Conservation (phyloP, 1,140 invertebrate genomes). For the Procambarus clarkii region DNA sequence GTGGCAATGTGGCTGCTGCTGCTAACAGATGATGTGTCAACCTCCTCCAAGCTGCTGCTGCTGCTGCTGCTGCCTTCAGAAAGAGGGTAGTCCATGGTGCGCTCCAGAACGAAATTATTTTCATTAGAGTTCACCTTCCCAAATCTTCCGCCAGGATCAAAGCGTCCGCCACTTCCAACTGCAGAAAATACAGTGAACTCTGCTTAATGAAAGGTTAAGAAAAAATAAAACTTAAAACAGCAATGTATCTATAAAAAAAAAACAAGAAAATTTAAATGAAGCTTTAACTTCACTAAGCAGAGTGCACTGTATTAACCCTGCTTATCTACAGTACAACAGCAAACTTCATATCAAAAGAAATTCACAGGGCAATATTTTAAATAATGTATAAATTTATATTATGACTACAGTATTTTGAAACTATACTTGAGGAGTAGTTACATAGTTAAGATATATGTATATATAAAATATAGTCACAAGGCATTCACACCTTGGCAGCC, state of each 20-base stretch:
- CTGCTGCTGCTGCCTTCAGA: constrained; percentile 24
- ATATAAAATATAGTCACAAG: no score
- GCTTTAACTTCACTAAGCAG: constrained; percentile 53
- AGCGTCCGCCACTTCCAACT: constrained; percentile 55
- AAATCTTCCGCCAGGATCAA: constrained; percentile 57
- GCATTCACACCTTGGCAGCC: no score
- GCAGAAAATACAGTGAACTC: constrained; percentile 67
- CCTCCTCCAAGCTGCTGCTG: constrained; percentile 30
- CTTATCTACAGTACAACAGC: no score
- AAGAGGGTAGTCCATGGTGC: neutral
- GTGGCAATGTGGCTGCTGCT: constrained; percentile 52
- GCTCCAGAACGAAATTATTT: constrained; percentile 1
- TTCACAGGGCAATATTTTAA: no score
- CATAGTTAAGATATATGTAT: no score
- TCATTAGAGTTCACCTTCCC: neutral
- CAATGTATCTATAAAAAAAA: neutral
- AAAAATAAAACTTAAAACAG: constrained; percentile 32
- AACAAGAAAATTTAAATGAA: neutral
- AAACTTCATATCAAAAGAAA: no score
- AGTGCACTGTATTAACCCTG: constrained; percentile 61
- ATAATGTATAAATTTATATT: no score
- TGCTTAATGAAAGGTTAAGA: constrained; percentile 59
- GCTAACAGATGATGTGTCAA: constrained; percentile 32
- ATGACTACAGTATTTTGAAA: no score
- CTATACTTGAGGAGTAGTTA: no score